A percentile compares a stretch with the other conserved stretches of the same genome.
phyloP scores from a whole-genome alignment of 2,888 invertebrate species.

The Nephrotoma appendiculata region DNA sequence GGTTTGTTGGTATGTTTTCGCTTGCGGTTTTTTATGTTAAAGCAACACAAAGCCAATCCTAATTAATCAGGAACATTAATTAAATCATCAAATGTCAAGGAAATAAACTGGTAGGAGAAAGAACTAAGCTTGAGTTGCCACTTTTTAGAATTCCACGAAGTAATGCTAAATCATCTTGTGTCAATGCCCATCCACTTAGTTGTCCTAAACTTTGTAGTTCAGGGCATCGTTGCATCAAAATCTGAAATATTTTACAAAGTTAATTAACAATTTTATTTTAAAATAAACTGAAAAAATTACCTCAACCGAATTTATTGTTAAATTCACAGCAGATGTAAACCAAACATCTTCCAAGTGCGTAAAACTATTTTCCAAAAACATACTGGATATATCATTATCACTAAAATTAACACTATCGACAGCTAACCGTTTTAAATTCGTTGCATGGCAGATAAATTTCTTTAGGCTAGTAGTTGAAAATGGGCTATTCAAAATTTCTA shows the following conservation, averaged over 20 bases:
- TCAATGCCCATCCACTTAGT: slow-evolving; percentile 50
- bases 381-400: slow-evolving; percentile 50
- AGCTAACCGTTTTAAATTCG: slow-evolving; percentile 44
- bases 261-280: neutral
- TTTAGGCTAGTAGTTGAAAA: slow-evolving; percentile 41
- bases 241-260: slow-evolving; percentile 16
- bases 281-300: slow-evolving; percentile 13
- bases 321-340: slow-evolving; percentile 50
- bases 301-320: slow-evolving; percentile 47
- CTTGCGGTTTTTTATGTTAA: neutral
- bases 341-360: slow-evolving; percentile 48
- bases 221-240: slow-evolving; percentile 51
- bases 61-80: neutral
- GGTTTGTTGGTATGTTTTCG: too few relatives aligned
- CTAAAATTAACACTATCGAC: slow-evolving; percentile 49
- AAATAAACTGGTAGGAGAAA: slow-evolving; percentile 33
- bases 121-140: slow-evolving; percentile 48
- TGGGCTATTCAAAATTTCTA: slow-evolving; percentile 52
- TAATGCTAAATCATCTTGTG: slow-evolving; percentile 49
- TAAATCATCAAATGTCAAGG: neutral
- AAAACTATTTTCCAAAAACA: slow-evolving; percentile 49
- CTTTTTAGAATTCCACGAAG: slow-evolving; percentile 48
- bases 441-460: slow-evolving; percentile 44
- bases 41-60: neutral
- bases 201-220: slow-evolving; percentile 49